Percentiles rank a stretch among this genome's conserved stretches.
Conservation (phyloP, 2,888 invertebrate genomes). For the Ariolimax columbianus region DNA sequence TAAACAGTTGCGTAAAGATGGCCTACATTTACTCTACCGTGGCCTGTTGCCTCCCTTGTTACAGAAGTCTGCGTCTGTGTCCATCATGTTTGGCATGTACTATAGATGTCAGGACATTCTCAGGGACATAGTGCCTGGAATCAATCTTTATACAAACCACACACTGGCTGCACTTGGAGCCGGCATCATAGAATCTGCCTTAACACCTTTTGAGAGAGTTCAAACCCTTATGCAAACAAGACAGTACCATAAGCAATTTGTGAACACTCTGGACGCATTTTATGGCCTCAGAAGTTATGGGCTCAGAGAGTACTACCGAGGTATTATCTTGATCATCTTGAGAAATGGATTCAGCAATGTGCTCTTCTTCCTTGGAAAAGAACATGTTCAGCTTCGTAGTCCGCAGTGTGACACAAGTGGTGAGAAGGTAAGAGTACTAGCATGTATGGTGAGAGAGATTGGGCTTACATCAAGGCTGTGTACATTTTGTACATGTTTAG, state of each 20-base stretch:
- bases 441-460: too few species aligned
- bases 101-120: conserved; percentile 77
- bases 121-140: conserved; percentile 78
- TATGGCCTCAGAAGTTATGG: conserved; percentile 85
- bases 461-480: too few species aligned
- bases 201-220: conserved; percentile 96
- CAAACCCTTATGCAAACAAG: conserved; percentile 90
- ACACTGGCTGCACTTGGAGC: conserved; percentile 82
- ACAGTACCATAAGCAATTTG: conserved; percentile 86
- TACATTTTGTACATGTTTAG: too few species aligned
- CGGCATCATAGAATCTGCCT: conserved; percentile 89
- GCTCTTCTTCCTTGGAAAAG: conserved; percentile 93
- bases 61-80: conserved; percentile 93
- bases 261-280: conserved; percentile 91
- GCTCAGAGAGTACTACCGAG: conserved; percentile 93
- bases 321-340: conserved; percentile 90
- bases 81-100: conserved; percentile 98
- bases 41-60: conserved; percentile 93
- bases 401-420: conserved; percentile 72
- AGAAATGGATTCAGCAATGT: conserved; percentile 96
- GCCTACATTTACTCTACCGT: conserved; percentile 89
- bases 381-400: conserved; percentile 82
- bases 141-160: conserved; percentile 61
- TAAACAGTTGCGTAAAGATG: conserved; percentile 89
- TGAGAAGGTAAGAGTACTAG: conserved; percentile 48